A percentile compares a stretch with the other conserved stretches of the same genome.
phyloP scores from a whole-genome alignment of 2,797 vertebrate genomes.

The Naso thynnoides region DNA sequence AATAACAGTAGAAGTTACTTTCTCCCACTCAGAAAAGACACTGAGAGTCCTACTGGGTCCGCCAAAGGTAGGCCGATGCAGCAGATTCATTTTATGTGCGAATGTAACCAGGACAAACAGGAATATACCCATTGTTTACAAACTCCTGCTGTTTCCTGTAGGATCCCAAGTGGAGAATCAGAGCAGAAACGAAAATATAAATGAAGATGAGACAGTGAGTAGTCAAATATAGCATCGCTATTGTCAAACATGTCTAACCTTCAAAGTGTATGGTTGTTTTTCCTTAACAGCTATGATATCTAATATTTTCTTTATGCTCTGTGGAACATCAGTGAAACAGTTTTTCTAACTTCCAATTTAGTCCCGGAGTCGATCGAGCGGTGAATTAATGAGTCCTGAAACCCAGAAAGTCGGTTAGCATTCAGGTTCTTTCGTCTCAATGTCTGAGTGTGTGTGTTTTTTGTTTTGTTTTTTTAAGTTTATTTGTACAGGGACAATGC shows the following conservation, averaged over 20 bases:
- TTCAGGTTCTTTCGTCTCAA: not conserved
- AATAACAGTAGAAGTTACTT: not conserved
- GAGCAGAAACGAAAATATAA: not conserved
- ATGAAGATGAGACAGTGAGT: slow-evolving; percentile 64
- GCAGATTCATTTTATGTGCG: not conserved
- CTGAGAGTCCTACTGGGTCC: not conserved
- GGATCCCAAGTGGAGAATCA: not conserved
- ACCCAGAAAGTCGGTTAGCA: too few relatives aligned
- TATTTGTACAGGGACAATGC: too few relatives aligned
- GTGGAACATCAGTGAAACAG: not conserved
- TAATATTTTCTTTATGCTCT: not conserved
- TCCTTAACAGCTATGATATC: not conserved
- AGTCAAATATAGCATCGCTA: not conserved
- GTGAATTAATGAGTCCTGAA: too few relatives aligned
- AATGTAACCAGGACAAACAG: not conserved
- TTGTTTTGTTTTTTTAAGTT: too few relatives aligned
- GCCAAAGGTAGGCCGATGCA: slow-evolving; percentile 40
- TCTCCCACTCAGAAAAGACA: slow-evolving; percentile 37
- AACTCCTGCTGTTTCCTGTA: slow-evolving; percentile 20
- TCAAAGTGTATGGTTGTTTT: not conserved
- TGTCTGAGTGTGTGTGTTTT: too few relatives aligned
- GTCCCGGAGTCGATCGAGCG: too few relatives aligned
- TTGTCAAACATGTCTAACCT: not conserved
- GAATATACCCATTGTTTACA: not conserved
- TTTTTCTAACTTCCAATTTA: not conserved